A percentile compares a stretch with the other conserved stretches of the same genome.
Evolutionary conservation across 1,140 invertebrate genomes (phyloP).

Genomic region (Pentalonia nigronervosa): DNA sequence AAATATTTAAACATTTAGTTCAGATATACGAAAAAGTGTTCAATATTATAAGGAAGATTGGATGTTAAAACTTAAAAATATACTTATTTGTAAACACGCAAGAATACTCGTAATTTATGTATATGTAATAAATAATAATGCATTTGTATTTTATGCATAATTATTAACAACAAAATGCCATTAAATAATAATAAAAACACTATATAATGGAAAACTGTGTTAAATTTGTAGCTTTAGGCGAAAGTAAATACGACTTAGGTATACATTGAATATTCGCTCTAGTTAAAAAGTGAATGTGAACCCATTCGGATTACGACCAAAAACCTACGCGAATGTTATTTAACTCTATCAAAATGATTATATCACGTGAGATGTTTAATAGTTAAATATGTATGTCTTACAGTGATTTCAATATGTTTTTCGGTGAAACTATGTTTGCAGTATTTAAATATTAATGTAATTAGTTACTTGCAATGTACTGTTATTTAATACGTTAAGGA

Average conservation of each 20-base stretch:
- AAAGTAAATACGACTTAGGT: constrained; percentile 17
- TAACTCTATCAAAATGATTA: constrained; percentile 8
- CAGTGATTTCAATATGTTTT: not conserved
- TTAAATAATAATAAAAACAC: not conserved
- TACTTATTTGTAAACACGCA: not conserved
- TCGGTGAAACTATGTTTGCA: not conserved
- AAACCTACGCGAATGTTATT: constrained; percentile 39
- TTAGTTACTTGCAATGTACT: not conserved
- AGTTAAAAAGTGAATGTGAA: constrained; percentile 49
- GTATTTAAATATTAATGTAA: not conserved
- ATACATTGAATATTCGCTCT: constrained; percentile 25
- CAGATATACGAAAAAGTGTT: not conserved
- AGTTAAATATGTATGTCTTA: not conserved
- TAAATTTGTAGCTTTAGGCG: constrained; percentile 18
- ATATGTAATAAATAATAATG: not conserved
- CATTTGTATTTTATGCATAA: not conserved
- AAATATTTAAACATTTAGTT: not conserved
- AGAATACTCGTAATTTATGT: not conserved
- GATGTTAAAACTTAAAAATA: not conserved
- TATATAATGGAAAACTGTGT: not conserved
- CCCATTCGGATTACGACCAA: not conserved
- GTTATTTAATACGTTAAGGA: not conserved
- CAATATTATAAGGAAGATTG: not conserved
- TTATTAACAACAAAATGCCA: not conserved
- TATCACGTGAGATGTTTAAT: not conserved